Evolutionary conservation across 2,113 vertebrate species (phyloP).

Genomic region (Rhynchomys soricoides): DNA sequence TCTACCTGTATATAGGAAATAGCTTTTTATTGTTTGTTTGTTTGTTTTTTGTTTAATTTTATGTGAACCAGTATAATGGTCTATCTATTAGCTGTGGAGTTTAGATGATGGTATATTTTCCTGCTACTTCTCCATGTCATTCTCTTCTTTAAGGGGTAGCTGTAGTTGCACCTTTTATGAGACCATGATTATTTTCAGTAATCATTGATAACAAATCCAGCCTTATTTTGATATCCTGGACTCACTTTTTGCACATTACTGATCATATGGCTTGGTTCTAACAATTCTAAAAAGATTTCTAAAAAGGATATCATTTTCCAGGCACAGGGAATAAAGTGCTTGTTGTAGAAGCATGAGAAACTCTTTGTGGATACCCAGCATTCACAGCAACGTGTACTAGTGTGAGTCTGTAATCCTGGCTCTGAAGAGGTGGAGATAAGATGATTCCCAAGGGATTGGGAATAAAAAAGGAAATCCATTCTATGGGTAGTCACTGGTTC

Average conservation of each 20-base stretch:
- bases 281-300: background rate
- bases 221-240: background rate
- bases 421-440: background rate
- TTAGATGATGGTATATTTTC: background rate
- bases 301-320: background rate
- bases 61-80: background rate
- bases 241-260: background rate
- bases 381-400: no score
- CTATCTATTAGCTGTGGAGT: background rate
- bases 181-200: background rate
- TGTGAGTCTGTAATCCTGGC: background rate
- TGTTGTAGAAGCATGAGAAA: background rate
- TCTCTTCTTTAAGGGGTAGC: background rate
- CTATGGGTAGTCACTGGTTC: no score
- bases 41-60: background rate
- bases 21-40: no score
- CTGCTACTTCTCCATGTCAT: background rate
- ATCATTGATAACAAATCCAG: background rate
- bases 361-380: background rate
- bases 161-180: background rate
- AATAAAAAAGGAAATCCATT: no score
- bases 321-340: background rate
- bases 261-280: background rate
- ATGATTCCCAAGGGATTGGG: background rate
- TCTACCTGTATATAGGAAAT: background rate